Evolutionary conservation across 2,888 invertebrate genomes (phyloP), one percentile per base, ranked within the genome.

Genomic region (Oscheius onirici): DNA sequence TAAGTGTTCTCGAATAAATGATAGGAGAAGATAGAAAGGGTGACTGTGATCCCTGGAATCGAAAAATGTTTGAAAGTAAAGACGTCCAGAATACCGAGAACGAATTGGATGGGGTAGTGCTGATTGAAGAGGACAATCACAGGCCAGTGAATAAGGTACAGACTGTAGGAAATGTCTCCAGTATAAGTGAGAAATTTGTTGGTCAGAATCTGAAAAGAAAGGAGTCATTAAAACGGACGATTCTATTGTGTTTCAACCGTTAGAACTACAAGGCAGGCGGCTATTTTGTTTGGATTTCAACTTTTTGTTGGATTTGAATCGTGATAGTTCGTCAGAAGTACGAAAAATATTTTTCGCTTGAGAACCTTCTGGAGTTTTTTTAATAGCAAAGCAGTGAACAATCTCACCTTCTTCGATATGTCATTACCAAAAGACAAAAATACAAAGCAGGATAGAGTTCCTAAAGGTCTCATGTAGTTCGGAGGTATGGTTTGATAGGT

Each of bases 81-180:
- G 10, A 3, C 10, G 17, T 2, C 10, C 13, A 2, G n/a, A 13
- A 3, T 20, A 44, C 60, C 20, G 13, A 22, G 40, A 17, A 60
- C 17, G 6, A 13, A 44, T 20, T 60, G 43, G 11, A 60, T 43
- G 15, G 26, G 8, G 24, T 44, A 15, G 11, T 20, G 17, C 11
- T 60, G 17, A 40, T 41, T 60, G n/a, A 60, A 44, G 22, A 60
- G 22, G 3, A 60, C 41, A 24, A 60, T 60, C 11, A 60, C 22
- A 1, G 60, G 60, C 60, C 60, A 60, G 20, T 60, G 43, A 20
- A 60, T 41, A 3, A 60, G 44, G 24, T 60, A 60, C 44, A 60
- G 24, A 13, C 43, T 60, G 22, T 44, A 60, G 11, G 60, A 60
- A 44, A 60, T 60, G 22, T 60, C 44, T 43, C 60, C 60, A 20